Percentiles rank a stretch among this genome's conserved stretches.
phyloP scores from a whole-genome alignment of 2,797 vertebrate genomes.

The Sylvia borin region DNA sequence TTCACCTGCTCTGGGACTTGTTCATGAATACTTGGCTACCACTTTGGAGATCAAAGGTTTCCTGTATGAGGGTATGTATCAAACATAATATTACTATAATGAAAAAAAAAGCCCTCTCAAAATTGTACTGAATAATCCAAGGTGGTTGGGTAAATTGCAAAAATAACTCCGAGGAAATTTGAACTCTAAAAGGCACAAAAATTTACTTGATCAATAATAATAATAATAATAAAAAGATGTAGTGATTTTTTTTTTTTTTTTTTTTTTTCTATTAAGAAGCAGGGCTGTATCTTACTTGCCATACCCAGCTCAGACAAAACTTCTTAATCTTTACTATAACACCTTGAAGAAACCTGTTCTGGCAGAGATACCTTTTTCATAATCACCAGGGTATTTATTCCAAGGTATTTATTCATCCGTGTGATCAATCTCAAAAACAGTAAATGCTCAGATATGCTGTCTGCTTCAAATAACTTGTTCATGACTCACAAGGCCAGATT shows the following conservation, averaged over 20 bases:
- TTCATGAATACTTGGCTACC: neutral
- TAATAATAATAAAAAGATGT: too few species aligned
- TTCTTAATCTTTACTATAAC: neutral
- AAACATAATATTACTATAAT: neutral
- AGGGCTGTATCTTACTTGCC: neutral
- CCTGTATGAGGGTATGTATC: rapidly evolving
- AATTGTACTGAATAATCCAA: neutral
- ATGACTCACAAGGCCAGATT: neutral
- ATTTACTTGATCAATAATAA: neutral
- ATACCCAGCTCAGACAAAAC: neutral
- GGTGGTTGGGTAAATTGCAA: neutral
- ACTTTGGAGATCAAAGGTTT: neutral
- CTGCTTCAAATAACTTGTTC: neutral
- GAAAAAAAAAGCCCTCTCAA: neutral
- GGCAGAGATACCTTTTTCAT: neutral
- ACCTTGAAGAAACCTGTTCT: neutral
- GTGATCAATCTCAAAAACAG: neutral
- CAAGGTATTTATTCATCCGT: neutral
- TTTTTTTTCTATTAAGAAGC: neutral
- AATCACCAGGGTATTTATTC: neutral
- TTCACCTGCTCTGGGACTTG: neutral
- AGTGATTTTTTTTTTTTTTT: neutral
- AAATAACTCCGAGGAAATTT: neutral
- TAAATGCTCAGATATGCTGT: neutral
- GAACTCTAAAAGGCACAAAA: neutral